phyloP scores from a whole-genome alignment of 2,113 vertebrate genomes.

The Lichenostomus cassidix region DNA sequence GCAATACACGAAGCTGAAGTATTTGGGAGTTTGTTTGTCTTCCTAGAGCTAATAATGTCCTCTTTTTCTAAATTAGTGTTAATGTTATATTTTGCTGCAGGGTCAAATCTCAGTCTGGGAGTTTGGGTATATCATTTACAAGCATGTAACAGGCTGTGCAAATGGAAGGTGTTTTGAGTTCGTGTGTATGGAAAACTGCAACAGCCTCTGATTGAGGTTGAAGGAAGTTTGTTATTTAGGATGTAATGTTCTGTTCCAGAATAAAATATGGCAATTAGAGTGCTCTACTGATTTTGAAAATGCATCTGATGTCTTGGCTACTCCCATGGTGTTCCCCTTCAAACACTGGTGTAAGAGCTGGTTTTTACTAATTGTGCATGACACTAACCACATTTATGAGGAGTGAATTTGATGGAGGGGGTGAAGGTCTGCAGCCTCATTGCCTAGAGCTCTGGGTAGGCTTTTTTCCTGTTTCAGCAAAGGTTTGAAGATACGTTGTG shows the following conservation, averaged over 20 bases:
- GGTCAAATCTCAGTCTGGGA: background rate
- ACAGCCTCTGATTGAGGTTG: background rate
- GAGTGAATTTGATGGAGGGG: background rate
- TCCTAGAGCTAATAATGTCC: background rate
- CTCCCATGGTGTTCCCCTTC: background rate
- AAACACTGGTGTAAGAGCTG: background rate
- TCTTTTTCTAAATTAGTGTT: background rate
- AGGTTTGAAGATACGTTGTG: background rate
- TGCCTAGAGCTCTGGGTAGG: background rate
- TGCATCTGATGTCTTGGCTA: background rate
- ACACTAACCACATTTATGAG: accelerated
- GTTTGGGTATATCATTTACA: background rate
- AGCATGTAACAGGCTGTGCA: background rate
- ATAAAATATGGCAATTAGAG: background rate
- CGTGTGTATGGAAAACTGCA: background rate
- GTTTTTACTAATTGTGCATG: background rate
- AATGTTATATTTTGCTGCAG: background rate
- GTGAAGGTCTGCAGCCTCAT: background rate
- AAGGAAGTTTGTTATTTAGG: background rate
- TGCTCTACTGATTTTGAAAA: background rate
- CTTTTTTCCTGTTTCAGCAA: background rate
- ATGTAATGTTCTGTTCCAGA: background rate
- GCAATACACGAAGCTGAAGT: background rate
- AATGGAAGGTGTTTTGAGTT: background rate
- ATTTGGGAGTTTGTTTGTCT: background rate